Evolutionary conservation across 2,113 vertebrate species (phyloP).

Genomic region (Nettapus auritus): DNA sequence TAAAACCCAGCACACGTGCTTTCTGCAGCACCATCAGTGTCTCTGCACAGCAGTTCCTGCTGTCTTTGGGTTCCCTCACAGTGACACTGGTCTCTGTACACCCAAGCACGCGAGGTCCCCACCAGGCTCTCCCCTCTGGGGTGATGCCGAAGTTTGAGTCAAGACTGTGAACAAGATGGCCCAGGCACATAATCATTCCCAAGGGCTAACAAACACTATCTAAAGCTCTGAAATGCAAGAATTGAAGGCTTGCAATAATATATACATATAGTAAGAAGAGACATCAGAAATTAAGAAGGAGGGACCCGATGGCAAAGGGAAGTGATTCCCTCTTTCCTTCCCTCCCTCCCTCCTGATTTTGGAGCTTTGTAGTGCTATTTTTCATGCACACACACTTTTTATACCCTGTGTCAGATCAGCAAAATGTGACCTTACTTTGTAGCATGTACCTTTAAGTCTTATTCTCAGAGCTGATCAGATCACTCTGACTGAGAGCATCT

Average conservation of each 20-base stretch:
- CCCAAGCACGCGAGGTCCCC: no score
- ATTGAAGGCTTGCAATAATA: background rate
- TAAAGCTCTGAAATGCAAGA: background rate
- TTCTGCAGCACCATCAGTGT: background rate
- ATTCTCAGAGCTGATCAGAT: accelerated
- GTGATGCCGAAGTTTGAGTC: background rate
- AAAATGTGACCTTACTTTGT: background rate
- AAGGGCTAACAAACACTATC: background rate
- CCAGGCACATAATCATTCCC: background rate
- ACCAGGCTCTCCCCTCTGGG: background rate
- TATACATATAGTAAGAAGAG: background rate
- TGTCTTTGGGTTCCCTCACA: background rate
- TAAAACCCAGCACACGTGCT: background rate
- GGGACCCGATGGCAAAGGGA: no score
- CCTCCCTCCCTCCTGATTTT: background rate
- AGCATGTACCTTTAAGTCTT: background rate
- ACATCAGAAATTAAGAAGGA: background rate
- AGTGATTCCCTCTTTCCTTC: background rate
- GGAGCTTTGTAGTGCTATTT: background rate
- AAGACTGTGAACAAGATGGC: background rate
- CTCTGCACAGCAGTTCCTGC: background rate
- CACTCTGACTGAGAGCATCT: background rate
- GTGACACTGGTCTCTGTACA: background rate
- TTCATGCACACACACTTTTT: background rate
- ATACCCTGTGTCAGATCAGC: background rate